Evolutionary conservation across 2,113 vertebrate species (phyloP).

Genomic region (Prochilodus magdalenae): DNA sequence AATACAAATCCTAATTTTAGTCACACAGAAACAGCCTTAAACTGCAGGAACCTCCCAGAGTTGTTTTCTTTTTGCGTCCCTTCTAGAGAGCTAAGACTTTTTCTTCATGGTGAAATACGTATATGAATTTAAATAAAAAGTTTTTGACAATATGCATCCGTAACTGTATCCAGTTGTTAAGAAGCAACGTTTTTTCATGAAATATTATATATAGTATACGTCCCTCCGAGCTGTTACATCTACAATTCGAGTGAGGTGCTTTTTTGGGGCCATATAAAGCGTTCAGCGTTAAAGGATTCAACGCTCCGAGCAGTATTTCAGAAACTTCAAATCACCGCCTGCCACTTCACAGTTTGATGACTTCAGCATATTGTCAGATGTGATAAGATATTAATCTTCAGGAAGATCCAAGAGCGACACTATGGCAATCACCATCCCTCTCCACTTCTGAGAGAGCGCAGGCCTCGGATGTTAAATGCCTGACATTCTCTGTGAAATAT

Average conservation of each 20-base stretch:
- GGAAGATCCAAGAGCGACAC: conserved; percentile 27
- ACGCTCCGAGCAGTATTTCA: neutral
- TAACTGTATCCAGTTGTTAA: neutral
- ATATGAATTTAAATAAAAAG: too few species aligned
- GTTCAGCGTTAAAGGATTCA: conserved; percentile 5
- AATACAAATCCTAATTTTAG: too few species aligned
- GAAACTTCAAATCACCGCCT: conserved; percentile 3
- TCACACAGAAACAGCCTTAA: too few species aligned
- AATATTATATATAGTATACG: neutral
- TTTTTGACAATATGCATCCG: too few species aligned
- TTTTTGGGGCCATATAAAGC: neutral
- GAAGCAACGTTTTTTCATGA: too few species aligned
- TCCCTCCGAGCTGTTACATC: neutral
- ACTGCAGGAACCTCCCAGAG: too few species aligned
- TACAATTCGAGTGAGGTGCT: neutral
- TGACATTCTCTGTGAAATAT: conserved; percentile 67
- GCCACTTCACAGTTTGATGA: conserved; percentile 41
- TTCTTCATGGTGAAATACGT: too few species aligned
- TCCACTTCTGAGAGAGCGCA: conserved; percentile 50
- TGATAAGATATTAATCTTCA: conserved; percentile 34
- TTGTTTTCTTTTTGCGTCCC: too few species aligned
- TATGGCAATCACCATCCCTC: conserved; percentile 45
- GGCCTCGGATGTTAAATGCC: conserved; percentile 55
- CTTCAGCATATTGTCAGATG: conserved; percentile 31
- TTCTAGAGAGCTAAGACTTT: too few species aligned